These are phyloP conservation scores for Ciconia boyciana DNA, from an alignment of 2,113 vertebrate genomes.

Conservation along the genomic window DNA sequence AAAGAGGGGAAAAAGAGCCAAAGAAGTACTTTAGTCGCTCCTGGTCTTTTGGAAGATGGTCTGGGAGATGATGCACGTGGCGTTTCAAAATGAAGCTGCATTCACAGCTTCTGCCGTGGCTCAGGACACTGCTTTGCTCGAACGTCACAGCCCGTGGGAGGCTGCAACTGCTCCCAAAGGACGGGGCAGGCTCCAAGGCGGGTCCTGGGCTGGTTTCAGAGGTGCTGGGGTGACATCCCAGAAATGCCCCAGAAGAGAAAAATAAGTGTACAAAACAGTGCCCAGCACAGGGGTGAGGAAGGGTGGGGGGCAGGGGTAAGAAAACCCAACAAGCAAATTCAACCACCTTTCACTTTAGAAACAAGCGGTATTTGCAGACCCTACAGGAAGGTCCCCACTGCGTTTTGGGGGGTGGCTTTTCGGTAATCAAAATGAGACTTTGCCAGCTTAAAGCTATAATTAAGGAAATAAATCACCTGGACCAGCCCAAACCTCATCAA, in stretches of 20 bases:
- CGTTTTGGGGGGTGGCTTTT: not conserved
- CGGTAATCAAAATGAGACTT: not conserved
- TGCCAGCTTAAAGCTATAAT: not conserved
- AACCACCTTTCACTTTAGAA: not conserved
- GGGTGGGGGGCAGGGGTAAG: not conserved
- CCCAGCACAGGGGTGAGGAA: not conserved
- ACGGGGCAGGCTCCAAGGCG: not conserved
- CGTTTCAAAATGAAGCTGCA: not conserved
- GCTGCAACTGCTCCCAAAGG: not conserved
- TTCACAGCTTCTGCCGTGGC: not conserved
- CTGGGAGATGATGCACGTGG: not conserved
- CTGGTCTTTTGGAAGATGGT: not conserved
- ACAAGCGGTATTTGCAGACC: not conserved
- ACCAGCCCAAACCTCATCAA: not conserved
- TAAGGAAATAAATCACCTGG: not conserved
- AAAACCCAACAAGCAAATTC: not conserved
- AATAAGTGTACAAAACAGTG: not conserved
- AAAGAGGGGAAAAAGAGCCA: not conserved
- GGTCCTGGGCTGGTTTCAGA: accelerated
- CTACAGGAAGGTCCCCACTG: not conserved
- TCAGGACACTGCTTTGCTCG: not conserved
- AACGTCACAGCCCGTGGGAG: not conserved
- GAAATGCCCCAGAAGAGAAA: not conserved
- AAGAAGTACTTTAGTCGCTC: not conserved
- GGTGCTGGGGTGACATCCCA: not conserved